Evolutionary conservation across 2,888 invertebrate species (phyloP).

Genomic region (Conistra vaccinii): DNA sequence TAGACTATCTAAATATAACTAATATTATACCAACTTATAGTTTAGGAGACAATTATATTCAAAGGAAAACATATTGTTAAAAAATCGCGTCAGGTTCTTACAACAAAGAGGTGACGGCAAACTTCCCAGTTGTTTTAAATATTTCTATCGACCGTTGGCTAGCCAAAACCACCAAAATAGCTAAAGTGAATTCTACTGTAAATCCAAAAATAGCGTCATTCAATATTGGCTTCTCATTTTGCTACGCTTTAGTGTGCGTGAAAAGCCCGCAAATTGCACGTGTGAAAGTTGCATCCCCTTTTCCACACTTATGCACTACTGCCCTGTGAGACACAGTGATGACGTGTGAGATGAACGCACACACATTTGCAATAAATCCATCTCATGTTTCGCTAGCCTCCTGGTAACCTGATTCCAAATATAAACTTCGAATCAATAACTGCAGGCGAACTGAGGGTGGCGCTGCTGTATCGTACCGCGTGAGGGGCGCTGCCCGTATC

Average conservation of each 20-base stretch:
- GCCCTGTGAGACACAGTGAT: neutral
- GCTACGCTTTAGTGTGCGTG: neutral
- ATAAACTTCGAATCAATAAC: conserved; percentile 40
- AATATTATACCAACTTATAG: neutral
- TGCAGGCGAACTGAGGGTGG: conserved; percentile 21
- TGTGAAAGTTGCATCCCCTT: conserved; percentile 10
- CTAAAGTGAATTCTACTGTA: neutral
- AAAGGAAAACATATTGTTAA: neutral
- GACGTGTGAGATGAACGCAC: neutral
- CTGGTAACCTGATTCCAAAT: conserved; percentile 21
- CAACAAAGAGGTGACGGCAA: neutral
- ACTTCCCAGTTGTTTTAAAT: neutral
- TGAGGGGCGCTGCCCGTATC: neutral
- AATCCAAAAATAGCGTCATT: neutral
- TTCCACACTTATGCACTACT: neutral
- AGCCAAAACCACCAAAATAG: neutral
- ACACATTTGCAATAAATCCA: neutral
- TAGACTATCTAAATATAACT: no score
- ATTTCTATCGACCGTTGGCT: neutral
- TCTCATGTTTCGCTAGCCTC: conserved; percentile 11
- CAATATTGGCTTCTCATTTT: neutral
- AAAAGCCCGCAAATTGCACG: neutral
- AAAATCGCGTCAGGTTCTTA: neutral
- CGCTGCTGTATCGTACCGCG: conserved; percentile 12
- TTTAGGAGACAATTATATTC: neutral